A percentile compares a stretch with the other conserved stretches of the same genome.
Conservation (phyloP, 2,888 invertebrate genomes). For the Eristalis intricaria region DNA sequence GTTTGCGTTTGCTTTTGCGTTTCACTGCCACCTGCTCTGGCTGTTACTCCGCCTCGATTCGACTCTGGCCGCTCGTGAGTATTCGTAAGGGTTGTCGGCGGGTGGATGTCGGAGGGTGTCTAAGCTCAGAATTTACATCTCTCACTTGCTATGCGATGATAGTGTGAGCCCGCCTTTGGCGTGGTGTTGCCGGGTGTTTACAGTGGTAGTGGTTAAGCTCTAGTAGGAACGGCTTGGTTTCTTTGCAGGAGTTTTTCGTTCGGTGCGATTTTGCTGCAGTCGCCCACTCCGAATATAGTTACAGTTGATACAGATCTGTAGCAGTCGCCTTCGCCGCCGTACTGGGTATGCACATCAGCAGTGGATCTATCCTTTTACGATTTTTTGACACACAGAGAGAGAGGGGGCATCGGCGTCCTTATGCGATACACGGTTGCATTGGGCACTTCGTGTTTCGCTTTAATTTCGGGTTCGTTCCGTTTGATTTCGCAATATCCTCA, state of each 20-base stretch:
- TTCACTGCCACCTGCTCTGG: slow-evolving; percentile 50
- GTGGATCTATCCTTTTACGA: slow-evolving; percentile 65
- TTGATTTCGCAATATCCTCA: slow-evolving; percentile 71
- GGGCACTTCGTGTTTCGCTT: slow-evolving; percentile 49
- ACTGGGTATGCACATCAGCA: slow-evolving; percentile 64
- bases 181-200: slow-evolving; percentile 21
- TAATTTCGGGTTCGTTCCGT: slow-evolving; percentile 70
- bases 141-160: slow-evolving; percentile 30
- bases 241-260: slow-evolving; percentile 64
- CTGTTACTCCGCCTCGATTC: not conserved
- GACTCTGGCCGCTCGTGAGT: not conserved
- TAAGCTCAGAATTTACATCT: slow-evolving; percentile 58
- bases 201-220: slow-evolving; percentile 54
- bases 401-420: slow-evolving; percentile 23
- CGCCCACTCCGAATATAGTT: slow-evolving; percentile 40
- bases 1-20: slow-evolving; percentile 41
- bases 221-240: slow-evolving; percentile 60
- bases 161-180: slow-evolving; percentile 14
- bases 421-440: slow-evolving; percentile 53
- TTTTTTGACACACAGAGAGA: slow-evolving; percentile 62
- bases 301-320: slow-evolving; percentile 27
- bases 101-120: not conserved
- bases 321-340: slow-evolving; percentile 9
- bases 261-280: slow-evolving; percentile 50
- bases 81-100: not conserved